phyloP scores from a whole-genome alignment of 2,113 vertebrate genomes.

The Conger conger region DNA sequence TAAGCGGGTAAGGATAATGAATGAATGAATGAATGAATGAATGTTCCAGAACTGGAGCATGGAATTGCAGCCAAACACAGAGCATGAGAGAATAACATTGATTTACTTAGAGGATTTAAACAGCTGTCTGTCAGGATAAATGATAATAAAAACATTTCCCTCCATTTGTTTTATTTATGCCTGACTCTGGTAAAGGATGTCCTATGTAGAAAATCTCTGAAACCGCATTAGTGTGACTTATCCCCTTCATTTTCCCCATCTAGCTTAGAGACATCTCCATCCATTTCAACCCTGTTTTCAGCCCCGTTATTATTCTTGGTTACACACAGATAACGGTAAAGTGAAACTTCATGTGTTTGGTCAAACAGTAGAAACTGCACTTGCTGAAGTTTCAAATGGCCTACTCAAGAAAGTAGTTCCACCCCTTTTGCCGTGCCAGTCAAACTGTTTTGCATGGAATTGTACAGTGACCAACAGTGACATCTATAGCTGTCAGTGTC shows the following conservation, averaged over 20 bases:
- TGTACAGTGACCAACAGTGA: neutral
- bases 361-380: too few relatives aligned
- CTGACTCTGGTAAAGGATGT: conserved; percentile 32
- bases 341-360: neutral
- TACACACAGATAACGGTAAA: neutral
- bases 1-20: too few relatives aligned
- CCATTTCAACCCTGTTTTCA: neutral
- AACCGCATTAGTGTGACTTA: conserved; percentile 3
- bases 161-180: conserved; percentile 7
- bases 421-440: neutral
- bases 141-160: conserved; percentile 28
- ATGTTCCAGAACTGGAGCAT: conserved; percentile 51
- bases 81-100: conserved; percentile 39
- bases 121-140: conserved; percentile 44
- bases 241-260: neutral
- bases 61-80: conserved; percentile 34
- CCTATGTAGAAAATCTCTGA: neutral
- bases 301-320: neutral
- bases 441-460: neutral
- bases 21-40: too few relatives aligned
- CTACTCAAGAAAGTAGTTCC: neutral
- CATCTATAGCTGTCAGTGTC: neutral
- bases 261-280: neutral
- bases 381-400: too few relatives aligned
- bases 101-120: conserved; percentile 50